These are phyloP conservation scores for Sinodicranocentrus sp. DNA, from an alignment of 2,888 invertebrate species.

Conservation along the genomic window DNA sequence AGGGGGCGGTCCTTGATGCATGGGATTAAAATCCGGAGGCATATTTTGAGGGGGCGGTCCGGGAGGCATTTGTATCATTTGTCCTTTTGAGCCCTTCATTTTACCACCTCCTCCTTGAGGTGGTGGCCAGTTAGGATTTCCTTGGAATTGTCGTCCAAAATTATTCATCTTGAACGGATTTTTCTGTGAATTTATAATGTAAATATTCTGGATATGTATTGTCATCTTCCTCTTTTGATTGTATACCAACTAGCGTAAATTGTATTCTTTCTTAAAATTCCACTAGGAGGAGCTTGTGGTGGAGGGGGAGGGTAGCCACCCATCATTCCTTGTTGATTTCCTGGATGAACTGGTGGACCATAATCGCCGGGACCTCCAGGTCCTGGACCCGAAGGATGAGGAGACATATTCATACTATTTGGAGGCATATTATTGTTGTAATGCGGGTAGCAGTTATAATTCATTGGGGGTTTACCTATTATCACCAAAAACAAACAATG, in stretches of 20 bases:
- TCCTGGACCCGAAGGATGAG: constrained; percentile 71
- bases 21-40: constrained; percentile 75
- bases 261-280: no score
- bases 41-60: constrained; percentile 72
- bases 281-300: constrained; percentile 60
- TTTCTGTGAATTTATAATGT: no score
- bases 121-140: constrained; percentile 75
- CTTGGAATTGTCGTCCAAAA: constrained; percentile 79
- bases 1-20: constrained; percentile 72
- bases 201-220: no score
- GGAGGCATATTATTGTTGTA: constrained; percentile 76
- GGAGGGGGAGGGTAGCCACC: constrained; percentile 52
- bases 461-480: constrained; percentile 76
- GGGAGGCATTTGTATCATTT: constrained; percentile 64
- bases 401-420: constrained; percentile 74
- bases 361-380: constrained; percentile 72
- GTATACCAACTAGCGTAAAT: no score
- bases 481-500: not conserved
- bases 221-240: no score
- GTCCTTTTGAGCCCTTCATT: constrained; percentile 76
- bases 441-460: constrained; percentile 75
- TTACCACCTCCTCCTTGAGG: constrained; percentile 65
- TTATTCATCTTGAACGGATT: constrained; percentile 94
- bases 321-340: constrained; percentile 67
- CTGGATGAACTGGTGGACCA: constrained; percentile 62